phyloP scores from a whole-genome alignment of 1,140 invertebrate genomes.

The Diachasmimorpha longicaudata region DNA sequence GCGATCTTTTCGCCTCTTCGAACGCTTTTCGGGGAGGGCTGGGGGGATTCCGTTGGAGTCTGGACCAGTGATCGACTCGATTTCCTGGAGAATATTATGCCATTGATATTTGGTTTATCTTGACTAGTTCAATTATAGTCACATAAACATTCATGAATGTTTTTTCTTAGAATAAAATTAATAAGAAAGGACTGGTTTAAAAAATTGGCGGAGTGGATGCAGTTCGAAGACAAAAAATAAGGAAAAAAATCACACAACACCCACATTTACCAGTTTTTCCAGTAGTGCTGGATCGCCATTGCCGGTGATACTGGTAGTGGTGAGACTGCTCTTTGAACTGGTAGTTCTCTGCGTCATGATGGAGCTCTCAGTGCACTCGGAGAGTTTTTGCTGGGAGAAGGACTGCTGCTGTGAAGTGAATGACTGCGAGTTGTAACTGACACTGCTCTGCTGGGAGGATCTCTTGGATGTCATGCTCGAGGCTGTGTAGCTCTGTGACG shows the following conservation, averaged over 20 bases:
- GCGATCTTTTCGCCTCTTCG: constrained; percentile 63
- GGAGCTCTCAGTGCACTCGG: constrained; percentile 51
- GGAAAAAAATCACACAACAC: constrained; percentile 38
- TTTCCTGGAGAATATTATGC: constrained; percentile 39
- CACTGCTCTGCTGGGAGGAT: constrained; percentile 65
- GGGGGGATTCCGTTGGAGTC: constrained; percentile 66
- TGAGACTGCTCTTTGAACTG: constrained; percentile 52
- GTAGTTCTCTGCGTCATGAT: constrained; percentile 50
- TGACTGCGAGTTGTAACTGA: constrained; percentile 57
- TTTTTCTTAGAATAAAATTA: not conserved
- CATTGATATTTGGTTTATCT: no score
- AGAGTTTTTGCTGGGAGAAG: constrained; percentile 55
- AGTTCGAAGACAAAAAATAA: constrained; percentile 20
- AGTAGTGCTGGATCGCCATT: constrained; percentile 45
- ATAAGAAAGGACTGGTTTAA: not conserved
- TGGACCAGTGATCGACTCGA: constrained; percentile 42
- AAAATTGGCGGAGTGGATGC: not conserved
- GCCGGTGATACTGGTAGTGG: constrained; percentile 44
- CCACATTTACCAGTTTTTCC: constrained; percentile 57
- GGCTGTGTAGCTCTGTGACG: constrained; percentile 66
- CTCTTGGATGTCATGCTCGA: constrained; percentile 65
- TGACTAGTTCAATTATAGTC: no score
- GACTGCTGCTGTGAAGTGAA: constrained; percentile 59
- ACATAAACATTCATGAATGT: no score
- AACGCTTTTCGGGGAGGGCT: constrained; percentile 70